Evolutionary conservation across 2,113 vertebrate species (phyloP).

Genomic region (Genyomyrus donnyi): DNA sequence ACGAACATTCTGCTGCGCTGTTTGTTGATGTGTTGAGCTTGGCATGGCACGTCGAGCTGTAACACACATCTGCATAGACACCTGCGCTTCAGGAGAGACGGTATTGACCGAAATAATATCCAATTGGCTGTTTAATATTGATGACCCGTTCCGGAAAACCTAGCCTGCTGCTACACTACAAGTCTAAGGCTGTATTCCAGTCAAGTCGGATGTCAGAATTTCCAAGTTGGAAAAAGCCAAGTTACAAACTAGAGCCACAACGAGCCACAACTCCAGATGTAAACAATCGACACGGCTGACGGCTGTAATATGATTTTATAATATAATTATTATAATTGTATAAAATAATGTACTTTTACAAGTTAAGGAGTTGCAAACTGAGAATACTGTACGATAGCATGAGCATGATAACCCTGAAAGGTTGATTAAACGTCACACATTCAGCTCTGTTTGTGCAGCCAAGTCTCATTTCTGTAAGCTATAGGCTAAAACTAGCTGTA

Average conservation of each 20-base stretch:
- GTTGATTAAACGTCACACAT: not conserved
- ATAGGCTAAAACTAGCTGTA: not conserved
- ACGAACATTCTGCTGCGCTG: not conserved
- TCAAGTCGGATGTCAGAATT: not conserved
- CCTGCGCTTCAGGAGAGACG: not conserved
- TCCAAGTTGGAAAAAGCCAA: not conserved
- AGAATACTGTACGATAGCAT: not conserved
- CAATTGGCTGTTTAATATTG: not conserved
- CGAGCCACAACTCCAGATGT: not conserved
- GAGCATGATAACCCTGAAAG: not conserved
- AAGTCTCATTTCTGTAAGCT: not conserved
- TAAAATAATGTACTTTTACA: not conserved
- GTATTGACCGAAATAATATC: not conserved
- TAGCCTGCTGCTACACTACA: not conserved
- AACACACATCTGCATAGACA: not conserved
- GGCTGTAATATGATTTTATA: not conserved
- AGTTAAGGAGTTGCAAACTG: not conserved
- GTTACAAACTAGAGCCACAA: not conserved
- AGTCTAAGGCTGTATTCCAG: not conserved
- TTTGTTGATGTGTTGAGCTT: not conserved
- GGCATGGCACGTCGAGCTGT: not conserved
- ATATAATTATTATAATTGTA: not conserved
- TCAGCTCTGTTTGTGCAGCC: not conserved
- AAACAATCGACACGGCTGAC: not conserved
- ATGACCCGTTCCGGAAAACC: not conserved